Percentiles rank a stretch among this genome's conserved stretches.
Evolutionary conservation across 1,140 invertebrate genomes (phyloP).

Genomic region (Phymastichus coffea): DNA sequence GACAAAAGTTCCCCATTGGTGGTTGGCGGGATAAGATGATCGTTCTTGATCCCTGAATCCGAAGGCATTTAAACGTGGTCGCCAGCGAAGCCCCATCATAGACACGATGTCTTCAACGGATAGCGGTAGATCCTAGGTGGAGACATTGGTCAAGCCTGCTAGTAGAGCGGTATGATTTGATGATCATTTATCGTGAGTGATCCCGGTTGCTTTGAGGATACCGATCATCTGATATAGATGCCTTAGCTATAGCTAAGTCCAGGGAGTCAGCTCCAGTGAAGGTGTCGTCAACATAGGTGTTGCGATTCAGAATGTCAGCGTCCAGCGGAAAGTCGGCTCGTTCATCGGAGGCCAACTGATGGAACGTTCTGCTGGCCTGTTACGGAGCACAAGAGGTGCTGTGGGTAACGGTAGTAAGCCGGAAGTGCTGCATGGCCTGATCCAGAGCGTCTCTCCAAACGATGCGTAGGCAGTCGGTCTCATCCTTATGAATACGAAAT

Average conservation of each 20-base stretch:
- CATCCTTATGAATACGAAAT: background rate
- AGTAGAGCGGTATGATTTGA: too few species aligned
- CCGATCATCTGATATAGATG: background rate
- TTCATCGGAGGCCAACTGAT: slow-evolving; percentile 3
- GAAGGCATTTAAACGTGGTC: background rate
- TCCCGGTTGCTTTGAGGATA: background rate
- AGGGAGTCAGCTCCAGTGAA: background rate
- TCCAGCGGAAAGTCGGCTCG: background rate
- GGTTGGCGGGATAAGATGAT: too few species aligned
- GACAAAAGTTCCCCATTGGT: too few species aligned
- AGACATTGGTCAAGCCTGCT: background rate
- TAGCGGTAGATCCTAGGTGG: too few species aligned
- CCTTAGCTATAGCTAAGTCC: background rate
- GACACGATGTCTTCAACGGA: background rate
- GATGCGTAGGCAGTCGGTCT: background rate
- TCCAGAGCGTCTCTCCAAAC: background rate
- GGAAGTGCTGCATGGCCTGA: background rate
- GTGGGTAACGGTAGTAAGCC: slow-evolving; percentile 10
- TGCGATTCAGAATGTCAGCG: background rate
- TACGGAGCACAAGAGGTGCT: slow-evolving; percentile 10
- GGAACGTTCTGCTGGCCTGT: slow-evolving; percentile 3
- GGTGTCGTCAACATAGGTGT: slow-evolving; percentile 2
- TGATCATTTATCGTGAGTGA: background rate
- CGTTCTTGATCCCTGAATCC: background rate
- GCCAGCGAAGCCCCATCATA: background rate